Conservation (phyloP, 2,113 vertebrate genomes). For the Campylorhamphus procurvoides region DNA sequence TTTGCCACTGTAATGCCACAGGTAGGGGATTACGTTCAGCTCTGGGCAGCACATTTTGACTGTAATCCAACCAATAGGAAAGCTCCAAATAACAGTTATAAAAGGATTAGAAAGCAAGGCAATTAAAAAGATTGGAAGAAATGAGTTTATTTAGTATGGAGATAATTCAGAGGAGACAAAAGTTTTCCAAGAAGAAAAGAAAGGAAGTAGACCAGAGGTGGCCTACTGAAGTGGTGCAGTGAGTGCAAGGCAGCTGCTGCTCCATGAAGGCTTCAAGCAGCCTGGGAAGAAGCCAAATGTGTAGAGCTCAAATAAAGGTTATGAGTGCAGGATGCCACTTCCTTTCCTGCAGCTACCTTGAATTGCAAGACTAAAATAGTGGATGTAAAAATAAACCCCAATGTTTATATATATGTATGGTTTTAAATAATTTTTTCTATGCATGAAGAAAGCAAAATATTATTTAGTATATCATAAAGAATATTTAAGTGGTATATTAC, state of each 20-base stretch:
- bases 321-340: background rate
- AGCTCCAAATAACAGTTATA: background rate
- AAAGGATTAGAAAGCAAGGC: background rate
- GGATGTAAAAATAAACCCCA: background rate
- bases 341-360: background rate
- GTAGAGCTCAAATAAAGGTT: background rate
- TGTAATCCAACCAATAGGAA: background rate
- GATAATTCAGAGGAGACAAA: background rate
- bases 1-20: background rate
- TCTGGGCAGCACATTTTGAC: background rate
- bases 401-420: background rate
- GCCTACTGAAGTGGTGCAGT: background rate
- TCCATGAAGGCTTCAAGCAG: background rate
- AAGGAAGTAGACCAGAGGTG: background rate
- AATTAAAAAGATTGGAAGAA: background rate
- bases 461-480: background rate
- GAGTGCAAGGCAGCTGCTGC: background rate
- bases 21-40: background rate
- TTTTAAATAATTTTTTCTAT: background rate
- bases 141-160: background rate
- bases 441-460: background rate
- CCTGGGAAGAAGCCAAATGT: background rate
- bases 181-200: background rate
- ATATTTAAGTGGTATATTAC: background rate
- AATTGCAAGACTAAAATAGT: accelerated